Evolutionary conservation across 2,888 invertebrate genomes (phyloP).

Genomic region (Athalia rosae): DNA sequence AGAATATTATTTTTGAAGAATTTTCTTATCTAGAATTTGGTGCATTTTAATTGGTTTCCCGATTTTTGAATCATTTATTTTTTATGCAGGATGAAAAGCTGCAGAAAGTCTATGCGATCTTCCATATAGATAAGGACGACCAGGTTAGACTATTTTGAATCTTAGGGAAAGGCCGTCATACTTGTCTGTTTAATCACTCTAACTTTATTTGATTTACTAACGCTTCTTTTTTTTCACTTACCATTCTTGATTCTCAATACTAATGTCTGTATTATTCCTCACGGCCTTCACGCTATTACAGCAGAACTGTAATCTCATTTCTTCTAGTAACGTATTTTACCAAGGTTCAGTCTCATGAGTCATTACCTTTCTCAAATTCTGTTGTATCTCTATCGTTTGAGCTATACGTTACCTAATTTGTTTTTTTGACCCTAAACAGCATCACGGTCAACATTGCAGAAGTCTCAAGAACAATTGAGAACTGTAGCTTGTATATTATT

Average conservation of each 20-base stretch:
- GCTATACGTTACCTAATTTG: not conserved
- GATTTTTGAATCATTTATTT: conserved; percentile 62
- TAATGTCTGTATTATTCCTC: not conserved
- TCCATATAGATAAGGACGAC: conserved; percentile 74
- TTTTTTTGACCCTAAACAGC: not conserved
- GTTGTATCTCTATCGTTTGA: not conserved
- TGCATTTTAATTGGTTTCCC: conserved; percentile 15
- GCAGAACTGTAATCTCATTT: not conserved
- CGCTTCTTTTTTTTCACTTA: conserved; percentile 27
- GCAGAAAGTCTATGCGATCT: conserved; percentile 74
- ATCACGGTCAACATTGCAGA: not conserved
- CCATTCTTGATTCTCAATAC: not conserved
- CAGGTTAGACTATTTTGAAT: conserved; percentile 72
- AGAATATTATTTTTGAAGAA: conserved; percentile 20
- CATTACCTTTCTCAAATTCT: not conserved
- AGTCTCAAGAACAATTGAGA: not conserved
- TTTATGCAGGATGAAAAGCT: conserved; percentile 73
- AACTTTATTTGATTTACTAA: conserved; percentile 6
- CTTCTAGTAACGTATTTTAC: not conserved
- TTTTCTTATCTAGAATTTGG: conserved; percentile 41
- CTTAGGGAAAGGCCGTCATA: conserved; percentile 57
- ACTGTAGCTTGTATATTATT: not conserved
- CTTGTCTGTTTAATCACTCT: not conserved
- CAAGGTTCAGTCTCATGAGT: not conserved
- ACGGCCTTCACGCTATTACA: not conserved